These are phyloP conservation scores for Anarhynchus alexandrinus DNA, from an alignment of 2,113 vertebrate genomes.

Conservation along the genomic window DNA sequence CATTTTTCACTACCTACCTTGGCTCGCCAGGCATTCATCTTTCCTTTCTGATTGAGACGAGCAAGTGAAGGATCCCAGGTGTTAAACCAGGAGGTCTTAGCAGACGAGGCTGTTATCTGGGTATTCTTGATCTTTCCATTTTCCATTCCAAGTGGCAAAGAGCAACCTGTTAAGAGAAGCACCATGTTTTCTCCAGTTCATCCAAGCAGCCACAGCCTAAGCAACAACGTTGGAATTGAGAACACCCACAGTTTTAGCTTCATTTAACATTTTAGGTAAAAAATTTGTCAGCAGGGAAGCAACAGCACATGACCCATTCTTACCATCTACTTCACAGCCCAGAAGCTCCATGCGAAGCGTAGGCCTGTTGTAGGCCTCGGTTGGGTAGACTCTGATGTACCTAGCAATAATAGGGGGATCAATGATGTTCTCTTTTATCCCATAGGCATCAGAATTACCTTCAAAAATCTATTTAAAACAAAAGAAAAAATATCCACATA, in stretches of 20 bases:
- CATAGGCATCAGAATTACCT: conserved; percentile 81
- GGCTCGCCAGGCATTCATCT: conserved; percentile 84
- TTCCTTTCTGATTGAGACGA: conserved; percentile 80
- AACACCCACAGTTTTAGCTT: not conserved
- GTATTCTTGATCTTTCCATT: conserved; percentile 70
- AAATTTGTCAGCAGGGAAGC: not conserved
- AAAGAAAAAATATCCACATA: not conserved
- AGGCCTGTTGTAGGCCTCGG: conserved; percentile 73
- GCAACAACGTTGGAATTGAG: not conserved
- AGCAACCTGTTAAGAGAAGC: conserved; percentile 77
- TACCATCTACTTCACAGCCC: conserved; percentile 91
- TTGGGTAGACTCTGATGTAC: conserved; percentile 87
- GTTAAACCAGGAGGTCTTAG: conserved; percentile 72
- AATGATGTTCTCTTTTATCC: conserved; percentile 79
- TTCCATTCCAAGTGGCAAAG: conserved; percentile 86
- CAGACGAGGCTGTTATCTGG: conserved; percentile 83
- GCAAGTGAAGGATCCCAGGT: conserved; percentile 79
- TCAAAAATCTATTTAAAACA: conserved; percentile 76
- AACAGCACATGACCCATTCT: not conserved
- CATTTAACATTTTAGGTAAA: not conserved
- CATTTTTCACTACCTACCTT: conserved; percentile 72
- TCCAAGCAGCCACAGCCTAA: not conserved
- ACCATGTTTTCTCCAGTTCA: not conserved
- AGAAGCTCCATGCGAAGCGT: conserved; percentile 89
- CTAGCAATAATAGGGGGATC: conserved; percentile 89